Conservation (phyloP, 2,113 vertebrate genomes). For the Solea solea region DNA sequence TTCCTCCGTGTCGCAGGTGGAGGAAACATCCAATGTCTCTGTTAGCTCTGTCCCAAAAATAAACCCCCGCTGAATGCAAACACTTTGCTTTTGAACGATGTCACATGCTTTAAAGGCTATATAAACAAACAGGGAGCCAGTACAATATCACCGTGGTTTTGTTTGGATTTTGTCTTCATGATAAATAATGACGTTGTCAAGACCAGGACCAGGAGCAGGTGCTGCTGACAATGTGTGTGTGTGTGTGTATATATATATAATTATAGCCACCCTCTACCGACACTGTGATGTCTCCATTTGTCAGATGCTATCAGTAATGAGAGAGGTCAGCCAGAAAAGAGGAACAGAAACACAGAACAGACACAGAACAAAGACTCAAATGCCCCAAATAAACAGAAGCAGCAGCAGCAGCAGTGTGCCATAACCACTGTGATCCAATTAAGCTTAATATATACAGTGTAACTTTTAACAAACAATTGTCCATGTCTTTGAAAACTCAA, state of each 20-base stretch:
- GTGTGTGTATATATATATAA: neutral
- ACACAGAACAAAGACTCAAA: slow-evolving; percentile 27
- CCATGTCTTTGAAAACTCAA: no score
- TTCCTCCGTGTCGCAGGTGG: slow-evolving; percentile 3
- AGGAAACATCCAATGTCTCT: no score
- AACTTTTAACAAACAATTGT: neutral
- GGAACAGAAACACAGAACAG: slow-evolving; percentile 15
- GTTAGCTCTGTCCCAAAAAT: neutral
- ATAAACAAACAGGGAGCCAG: neutral
- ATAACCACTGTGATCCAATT: neutral
- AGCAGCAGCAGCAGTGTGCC: slow-evolving; percentile 6
- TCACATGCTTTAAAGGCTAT: neutral
- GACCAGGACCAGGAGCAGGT: slow-evolving; percentile 41
- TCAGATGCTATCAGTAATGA: slow-evolving; percentile 62
- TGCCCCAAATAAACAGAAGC: neutral
- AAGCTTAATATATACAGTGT: neutral
- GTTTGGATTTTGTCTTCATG: neutral
- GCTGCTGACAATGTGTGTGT: slow-evolving; percentile 19
- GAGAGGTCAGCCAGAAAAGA: slow-evolving; percentile 32
- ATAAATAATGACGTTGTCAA: slow-evolving; percentile 31
- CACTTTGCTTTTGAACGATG: neutral
- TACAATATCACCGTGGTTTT: neutral
- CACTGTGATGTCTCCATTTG: slow-evolving; percentile 56
- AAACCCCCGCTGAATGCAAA: neutral
- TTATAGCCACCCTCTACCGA: slow-evolving; percentile 40